phyloP scores from a whole-genome alignment of 2,797 vertebrate genomes.

The Neostethus bicornis region DNA sequence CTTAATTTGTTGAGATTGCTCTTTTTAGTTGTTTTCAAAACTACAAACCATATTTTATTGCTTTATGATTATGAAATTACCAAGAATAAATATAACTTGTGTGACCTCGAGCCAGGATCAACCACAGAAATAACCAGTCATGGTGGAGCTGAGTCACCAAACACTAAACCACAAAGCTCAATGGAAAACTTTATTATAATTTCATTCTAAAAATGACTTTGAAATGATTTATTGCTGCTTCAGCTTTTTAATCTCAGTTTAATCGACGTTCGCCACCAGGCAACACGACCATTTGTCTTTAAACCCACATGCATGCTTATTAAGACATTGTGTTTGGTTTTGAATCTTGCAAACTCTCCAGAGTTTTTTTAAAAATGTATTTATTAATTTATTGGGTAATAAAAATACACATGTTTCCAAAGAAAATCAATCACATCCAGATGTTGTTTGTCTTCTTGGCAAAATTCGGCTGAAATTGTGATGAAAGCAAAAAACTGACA shows the following conservation, averaged over 20 bases:
- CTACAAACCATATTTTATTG: too few relatives aligned
- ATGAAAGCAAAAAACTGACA: constrained; percentile 19
- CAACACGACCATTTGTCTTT: background rate
- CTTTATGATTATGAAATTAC: too few relatives aligned
- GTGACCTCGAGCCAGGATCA: background rate
- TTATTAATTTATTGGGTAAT: constrained; percentile 29
- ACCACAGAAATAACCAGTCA: background rate
- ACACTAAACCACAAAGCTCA: background rate
- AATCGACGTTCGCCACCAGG: background rate
- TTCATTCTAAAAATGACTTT: too few relatives aligned
- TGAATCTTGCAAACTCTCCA: constrained; percentile 14
- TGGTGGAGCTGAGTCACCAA: background rate
- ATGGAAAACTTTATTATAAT: too few relatives aligned
- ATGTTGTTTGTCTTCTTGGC: constrained; percentile 48
- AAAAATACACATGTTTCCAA: constrained; percentile 40
- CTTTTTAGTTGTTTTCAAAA: too few relatives aligned
- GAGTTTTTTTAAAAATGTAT: constrained; percentile 15
- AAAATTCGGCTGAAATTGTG: constrained; percentile 21
- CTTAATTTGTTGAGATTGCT: too few relatives aligned
- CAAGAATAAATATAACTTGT: background rate
- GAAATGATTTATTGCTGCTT: background rate
- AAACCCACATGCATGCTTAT: constrained; percentile 4
- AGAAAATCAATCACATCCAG: constrained; percentile 17
- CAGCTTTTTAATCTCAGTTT: background rate
- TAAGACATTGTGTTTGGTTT: background rate